These are phyloP conservation scores for Anthoscopus minutus DNA, from an alignment of 2,113 vertebrate genomes.

Conservation along the genomic window DNA sequence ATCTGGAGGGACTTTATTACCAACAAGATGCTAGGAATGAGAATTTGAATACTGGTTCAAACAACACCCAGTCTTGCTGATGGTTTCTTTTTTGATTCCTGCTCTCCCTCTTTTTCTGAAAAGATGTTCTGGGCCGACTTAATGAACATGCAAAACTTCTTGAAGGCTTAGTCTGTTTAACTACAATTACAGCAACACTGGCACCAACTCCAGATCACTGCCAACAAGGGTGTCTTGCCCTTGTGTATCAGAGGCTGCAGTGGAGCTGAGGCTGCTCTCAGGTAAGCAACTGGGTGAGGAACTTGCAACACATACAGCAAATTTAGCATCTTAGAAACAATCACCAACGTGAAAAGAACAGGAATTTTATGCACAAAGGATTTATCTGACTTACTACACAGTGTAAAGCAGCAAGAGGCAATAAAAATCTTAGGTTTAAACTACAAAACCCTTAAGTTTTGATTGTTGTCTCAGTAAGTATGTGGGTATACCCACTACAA, in stretches of 20 bases:
- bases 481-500: not conserved
- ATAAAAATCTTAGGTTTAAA: not conserved
- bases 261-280: not conserved
- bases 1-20: not conserved
- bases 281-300: not conserved
- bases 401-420: not conserved
- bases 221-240: not conserved
- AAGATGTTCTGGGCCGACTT: not conserved
- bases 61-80: not conserved
- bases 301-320: not conserved
- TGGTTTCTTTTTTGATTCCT: not conserved
- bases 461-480: not conserved
- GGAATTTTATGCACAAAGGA: not conserved
- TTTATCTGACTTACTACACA: not conserved
- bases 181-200: not conserved
- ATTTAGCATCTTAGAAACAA: not conserved
- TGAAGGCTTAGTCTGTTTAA: not conserved
- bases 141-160: not conserved
- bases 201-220: not conserved
- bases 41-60: not conserved
- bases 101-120: not conserved
- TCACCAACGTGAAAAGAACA: not conserved
- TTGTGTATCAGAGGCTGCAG: not conserved
- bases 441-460: not conserved
- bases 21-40: not conserved